Percentiles rank a stretch among this genome's conserved stretches.
Conservation (phyloP, 2,888 invertebrate species). For the Gymnoscelis rufifasciata region DNA sequence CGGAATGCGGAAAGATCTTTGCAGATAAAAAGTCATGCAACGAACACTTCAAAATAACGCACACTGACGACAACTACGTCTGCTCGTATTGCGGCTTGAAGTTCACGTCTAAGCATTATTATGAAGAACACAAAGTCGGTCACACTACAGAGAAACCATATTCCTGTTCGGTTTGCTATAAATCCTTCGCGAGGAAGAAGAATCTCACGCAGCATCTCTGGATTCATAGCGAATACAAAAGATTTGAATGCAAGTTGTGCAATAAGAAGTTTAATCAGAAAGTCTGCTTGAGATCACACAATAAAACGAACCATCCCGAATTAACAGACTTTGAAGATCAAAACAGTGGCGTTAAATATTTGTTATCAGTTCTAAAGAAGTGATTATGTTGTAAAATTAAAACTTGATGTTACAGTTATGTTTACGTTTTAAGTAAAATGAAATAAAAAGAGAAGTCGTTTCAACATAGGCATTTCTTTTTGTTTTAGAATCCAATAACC, state of each 20-base stretch:
- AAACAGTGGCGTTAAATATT: conserved; percentile 46
- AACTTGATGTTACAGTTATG: neutral
- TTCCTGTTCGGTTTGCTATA: conserved; percentile 70
- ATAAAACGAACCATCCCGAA: conserved; percentile 65
- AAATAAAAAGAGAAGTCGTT: conserved; percentile 1
- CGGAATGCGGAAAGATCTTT: conserved; percentile 55
- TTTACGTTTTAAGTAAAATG: conserved; percentile 28
- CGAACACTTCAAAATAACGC: conserved; percentile 38
- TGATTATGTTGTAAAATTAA: conserved; percentile 1
- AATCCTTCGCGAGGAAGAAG: conserved; percentile 63
- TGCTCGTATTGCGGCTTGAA: conserved; percentile 63
- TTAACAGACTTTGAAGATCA: conserved; percentile 43
- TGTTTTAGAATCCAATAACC: conserved; percentile 67
- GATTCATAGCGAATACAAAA: conserved; percentile 64
- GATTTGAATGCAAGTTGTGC: conserved; percentile 61
- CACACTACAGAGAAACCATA: conserved; percentile 75
- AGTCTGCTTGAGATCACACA: conserved; percentile 65
- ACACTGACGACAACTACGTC: conserved; percentile 60
- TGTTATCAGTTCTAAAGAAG: conserved; percentile 43
- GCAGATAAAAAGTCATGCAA: conserved; percentile 51
- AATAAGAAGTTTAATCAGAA: conserved; percentile 66
- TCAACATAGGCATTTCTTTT: conserved; percentile 57
- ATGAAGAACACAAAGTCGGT: conserved; percentile 68
- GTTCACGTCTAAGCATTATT: conserved; percentile 51
- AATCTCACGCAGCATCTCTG: conserved; percentile 66